Percentiles rank a stretch among this genome's conserved stretches.
phyloP scores from a whole-genome alignment of 2,888 invertebrate species.

The Melanostoma scalare region DNA sequence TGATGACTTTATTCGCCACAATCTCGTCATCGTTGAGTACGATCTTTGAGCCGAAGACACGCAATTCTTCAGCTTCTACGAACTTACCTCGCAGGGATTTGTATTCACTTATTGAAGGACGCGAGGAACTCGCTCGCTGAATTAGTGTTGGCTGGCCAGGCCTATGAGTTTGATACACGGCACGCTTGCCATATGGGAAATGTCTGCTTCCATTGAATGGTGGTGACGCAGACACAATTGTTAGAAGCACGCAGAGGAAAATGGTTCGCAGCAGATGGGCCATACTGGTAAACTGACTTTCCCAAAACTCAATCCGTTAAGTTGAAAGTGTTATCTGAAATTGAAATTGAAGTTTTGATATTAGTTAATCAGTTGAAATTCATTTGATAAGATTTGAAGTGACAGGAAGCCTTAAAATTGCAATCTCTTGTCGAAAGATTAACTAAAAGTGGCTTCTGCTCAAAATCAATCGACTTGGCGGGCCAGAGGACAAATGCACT shows the following conservation, averaged over 20 bases:
- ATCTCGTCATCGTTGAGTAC: constrained; percentile 83
- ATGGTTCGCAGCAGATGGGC: constrained; percentile 25
- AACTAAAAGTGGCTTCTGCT: too few species aligned
- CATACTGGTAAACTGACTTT: constrained; percentile 44
- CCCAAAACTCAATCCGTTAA: neutral
- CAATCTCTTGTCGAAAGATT: too few species aligned
- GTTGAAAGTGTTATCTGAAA: constrained; percentile 56
- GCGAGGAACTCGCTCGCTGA: constrained; percentile 14
- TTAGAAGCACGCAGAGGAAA: constrained; percentile 25
- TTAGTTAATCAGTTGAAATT: constrained; percentile 15
- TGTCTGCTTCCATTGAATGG: constrained; percentile 40
- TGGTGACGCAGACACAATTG: neutral
- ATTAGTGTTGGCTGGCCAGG: constrained; percentile 53
- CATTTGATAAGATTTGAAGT: constrained; percentile 8
- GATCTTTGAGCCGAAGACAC: constrained; percentile 83
- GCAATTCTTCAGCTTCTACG: constrained; percentile 82
- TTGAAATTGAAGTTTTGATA: constrained; percentile 16
- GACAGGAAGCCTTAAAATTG: too few species aligned
- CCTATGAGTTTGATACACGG: constrained; percentile 22
- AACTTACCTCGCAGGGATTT: constrained; percentile 81
- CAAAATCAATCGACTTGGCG: too few species aligned
- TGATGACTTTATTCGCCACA: constrained; percentile 84
- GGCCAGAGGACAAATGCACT: too few species aligned
- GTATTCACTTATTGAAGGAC: constrained; percentile 75
- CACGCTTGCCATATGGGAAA: neutral